phyloP scores from a whole-genome alignment of 2,113 vertebrate species.

The Ginglymostoma cirratum region DNA sequence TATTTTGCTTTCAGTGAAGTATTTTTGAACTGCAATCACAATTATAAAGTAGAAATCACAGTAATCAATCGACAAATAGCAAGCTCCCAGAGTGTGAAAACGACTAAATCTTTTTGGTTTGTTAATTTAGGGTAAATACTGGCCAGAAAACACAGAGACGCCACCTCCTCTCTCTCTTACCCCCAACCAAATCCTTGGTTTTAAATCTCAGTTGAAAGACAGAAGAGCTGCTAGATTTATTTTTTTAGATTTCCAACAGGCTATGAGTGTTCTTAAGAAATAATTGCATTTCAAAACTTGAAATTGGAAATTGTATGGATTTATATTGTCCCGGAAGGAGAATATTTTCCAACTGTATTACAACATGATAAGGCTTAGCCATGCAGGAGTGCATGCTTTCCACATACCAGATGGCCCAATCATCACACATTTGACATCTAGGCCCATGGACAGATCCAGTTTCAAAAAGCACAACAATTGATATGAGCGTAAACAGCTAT shows the following conservation, averaged over 20 bases:
- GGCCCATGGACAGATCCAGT: conserved; percentile 22
- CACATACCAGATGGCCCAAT: background rate
- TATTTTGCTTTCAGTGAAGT: background rate
- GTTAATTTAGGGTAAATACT: background rate
- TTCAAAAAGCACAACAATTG: conserved; percentile 34
- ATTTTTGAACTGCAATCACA: background rate
- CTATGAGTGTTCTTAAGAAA: background rate
- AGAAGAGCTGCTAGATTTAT: background rate
- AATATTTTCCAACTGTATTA: background rate
- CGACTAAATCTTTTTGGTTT: background rate
- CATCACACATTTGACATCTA: conserved; percentile 25
- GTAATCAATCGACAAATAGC: background rate
- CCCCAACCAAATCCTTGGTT: background rate
- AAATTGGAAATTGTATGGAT: background rate
- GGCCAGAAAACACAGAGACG: background rate
- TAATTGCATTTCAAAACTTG: background rate
- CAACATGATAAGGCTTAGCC: background rate
- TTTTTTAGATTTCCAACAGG: background rate
- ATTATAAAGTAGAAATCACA: background rate
- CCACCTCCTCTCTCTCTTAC: no score
- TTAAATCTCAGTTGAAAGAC: background rate
- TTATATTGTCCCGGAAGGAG: background rate
- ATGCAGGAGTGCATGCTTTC: background rate
- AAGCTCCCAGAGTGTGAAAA: background rate
- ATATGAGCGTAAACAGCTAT: conserved; percentile 25